Conservation (phyloP, 2,113 vertebrate species). For the Pungitius pungitius region DNA sequence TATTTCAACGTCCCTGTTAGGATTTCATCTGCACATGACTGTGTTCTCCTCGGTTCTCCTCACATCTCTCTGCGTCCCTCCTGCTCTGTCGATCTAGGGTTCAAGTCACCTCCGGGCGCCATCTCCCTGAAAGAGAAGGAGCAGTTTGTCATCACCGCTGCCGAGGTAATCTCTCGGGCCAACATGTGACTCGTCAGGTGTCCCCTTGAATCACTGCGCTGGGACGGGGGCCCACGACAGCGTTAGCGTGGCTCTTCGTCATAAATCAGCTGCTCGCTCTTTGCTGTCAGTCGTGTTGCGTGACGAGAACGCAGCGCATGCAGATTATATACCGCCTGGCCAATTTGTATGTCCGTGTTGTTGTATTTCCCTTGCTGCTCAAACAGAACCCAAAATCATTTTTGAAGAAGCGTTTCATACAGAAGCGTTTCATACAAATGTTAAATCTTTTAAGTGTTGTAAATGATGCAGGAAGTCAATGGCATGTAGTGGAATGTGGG, state of each 20-base stretch:
- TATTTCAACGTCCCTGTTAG: neutral
- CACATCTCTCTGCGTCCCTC: neutral
- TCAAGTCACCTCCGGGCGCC: constrained; percentile 47
- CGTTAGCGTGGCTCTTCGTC: constrained; percentile 6
- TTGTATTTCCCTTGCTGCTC: neutral
- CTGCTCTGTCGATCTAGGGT: constrained; percentile 48
- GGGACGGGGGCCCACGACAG: constrained; percentile 1
- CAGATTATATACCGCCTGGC: neutral
- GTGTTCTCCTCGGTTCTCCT: neutral
- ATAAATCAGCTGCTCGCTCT: neutral
- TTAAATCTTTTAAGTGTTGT: neutral
- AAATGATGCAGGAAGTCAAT: neutral
- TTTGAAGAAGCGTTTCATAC: neutral
- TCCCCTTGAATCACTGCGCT: constrained; percentile 34
- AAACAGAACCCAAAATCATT: neutral
- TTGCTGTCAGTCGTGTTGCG: neutral
- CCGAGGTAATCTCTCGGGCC: constrained; percentile 62
- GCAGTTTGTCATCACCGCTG: constrained; percentile 45
- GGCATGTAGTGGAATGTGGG: neutral
- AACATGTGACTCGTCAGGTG: constrained; percentile 24
- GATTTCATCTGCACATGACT: neutral
- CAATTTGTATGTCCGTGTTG: neutral
- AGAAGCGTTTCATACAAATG: neutral
- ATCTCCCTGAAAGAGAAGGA: constrained; percentile 70
- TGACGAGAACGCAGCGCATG: neutral